Evolutionary conservation across 2,797 vertebrate genomes (phyloP).

Genomic region (Liparis tanakae): DNA sequence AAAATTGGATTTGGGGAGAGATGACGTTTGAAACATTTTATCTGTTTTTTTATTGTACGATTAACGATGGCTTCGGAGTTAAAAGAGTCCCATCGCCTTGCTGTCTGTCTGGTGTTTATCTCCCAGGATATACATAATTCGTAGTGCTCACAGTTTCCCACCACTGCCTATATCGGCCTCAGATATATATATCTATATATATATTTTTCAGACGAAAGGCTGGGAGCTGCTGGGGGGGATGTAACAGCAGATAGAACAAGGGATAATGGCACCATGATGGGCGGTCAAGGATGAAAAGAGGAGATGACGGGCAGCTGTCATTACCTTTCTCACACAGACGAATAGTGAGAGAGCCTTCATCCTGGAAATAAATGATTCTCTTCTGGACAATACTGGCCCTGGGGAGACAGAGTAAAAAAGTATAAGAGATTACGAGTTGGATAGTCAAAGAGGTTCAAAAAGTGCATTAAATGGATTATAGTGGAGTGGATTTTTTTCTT

Average conservation of each 20-base stretch:
- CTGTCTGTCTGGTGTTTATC: slow-evolving; percentile 19
- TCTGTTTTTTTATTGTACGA: slow-evolving; percentile 37
- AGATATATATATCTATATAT: slow-evolving; percentile 11
- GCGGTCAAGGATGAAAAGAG: slow-evolving; percentile 31
- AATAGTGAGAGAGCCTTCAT: slow-evolving; percentile 94
- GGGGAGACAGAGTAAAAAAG: slow-evolving; percentile 38
- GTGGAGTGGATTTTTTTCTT: not conserved
- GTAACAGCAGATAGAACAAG: slow-evolving; percentile 8
- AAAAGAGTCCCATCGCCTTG: slow-evolving; percentile 3
- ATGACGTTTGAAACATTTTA: slow-evolving; percentile 35
- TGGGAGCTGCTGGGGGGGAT: not conserved
- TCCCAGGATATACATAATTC: slow-evolving; percentile 16
- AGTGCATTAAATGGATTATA: slow-evolving; percentile 44
- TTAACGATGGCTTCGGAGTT: slow-evolving; percentile 40
- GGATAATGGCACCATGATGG: slow-evolving; percentile 39
- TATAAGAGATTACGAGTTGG: slow-evolving; percentile 5
- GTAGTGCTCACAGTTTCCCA: not conserved
- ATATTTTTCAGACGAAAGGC: slow-evolving; percentile 13
- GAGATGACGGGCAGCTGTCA: slow-evolving; percentile 52
- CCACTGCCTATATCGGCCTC: slow-evolving; percentile 9
- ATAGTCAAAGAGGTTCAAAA: slow-evolving; percentile 27
- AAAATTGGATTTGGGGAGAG: slow-evolving; percentile 52
- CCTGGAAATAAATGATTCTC: slow-evolving; percentile 96
- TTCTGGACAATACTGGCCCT: slow-evolving; percentile 98
- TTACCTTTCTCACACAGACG: slow-evolving; percentile 97